phyloP scores from a whole-genome alignment of 1,140 invertebrate genomes.

The Caenorhabditis inopinata region DNA sequence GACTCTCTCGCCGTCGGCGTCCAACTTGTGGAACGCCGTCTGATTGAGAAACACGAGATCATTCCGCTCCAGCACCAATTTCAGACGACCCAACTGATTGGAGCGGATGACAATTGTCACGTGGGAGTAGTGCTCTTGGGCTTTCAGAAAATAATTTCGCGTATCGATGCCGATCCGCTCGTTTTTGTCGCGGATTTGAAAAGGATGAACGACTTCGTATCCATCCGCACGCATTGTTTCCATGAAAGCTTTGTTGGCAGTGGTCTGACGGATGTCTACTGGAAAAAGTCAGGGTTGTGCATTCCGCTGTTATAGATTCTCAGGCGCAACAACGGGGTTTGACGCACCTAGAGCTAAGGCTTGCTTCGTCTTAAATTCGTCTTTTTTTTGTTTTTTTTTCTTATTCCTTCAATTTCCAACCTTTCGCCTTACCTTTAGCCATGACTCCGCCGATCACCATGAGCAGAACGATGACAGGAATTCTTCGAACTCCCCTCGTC shows the following conservation, averaged over 20 bases:
- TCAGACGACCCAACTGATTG: constrained; percentile 49
- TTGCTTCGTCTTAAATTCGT: too few relatives aligned
- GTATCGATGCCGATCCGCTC: constrained; percentile 65
- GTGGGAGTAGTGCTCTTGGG: constrained; percentile 60
- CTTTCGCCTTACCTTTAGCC: constrained; percentile 10
- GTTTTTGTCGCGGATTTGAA: constrained; percentile 65
- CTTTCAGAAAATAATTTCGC: constrained; percentile 63
- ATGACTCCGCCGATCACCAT: neutral
- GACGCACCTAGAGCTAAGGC: too few relatives aligned
- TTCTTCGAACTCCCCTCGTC: neutral
- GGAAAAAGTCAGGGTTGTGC: too few relatives aligned
- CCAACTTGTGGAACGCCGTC: constrained; percentile 54
- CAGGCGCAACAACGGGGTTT: too few relatives aligned
- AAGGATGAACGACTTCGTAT: constrained; percentile 65
- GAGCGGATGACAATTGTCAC: constrained; percentile 59
- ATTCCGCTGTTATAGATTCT: too few relatives aligned
- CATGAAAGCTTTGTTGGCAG: constrained; percentile 63
- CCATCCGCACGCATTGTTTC: constrained; percentile 60
- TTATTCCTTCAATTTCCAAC: neutral
- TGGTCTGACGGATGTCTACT: constrained; percentile 59
- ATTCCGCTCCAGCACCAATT: constrained; percentile 60
- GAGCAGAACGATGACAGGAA: neutral
- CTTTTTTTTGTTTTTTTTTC: neutral
- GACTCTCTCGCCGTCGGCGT: constrained; percentile 52
- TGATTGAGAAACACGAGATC: constrained; percentile 60